phyloP scores from a whole-genome alignment of 1,140 invertebrate genomes.

The Leguminivora glycinivorella region DNA sequence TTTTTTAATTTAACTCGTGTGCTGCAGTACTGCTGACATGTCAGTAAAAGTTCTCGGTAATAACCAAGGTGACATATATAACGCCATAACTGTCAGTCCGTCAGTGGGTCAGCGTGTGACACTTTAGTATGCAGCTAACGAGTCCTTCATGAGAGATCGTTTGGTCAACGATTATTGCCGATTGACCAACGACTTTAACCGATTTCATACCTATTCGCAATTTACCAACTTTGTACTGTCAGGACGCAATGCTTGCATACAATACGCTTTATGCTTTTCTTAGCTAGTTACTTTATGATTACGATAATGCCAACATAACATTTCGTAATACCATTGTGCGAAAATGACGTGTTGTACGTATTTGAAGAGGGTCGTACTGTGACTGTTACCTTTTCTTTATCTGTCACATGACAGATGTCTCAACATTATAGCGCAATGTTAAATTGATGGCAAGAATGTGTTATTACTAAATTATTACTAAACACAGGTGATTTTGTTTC shows the following conservation, averaged over 20 bases:
- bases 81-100: background rate
- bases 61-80: background rate
- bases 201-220: background rate
- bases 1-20: background rate
- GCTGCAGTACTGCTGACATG: background rate
- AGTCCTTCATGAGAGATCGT: background rate
- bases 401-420: no score
- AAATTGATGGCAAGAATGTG: no score
- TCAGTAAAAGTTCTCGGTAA: background rate
- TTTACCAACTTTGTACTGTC: background rate
- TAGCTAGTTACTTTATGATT: background rate
- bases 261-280: background rate
- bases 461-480: no score
- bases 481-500: no score
- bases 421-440: no score
- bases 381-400: no score
- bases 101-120: background rate
- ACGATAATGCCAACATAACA: background rate
- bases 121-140: background rate
- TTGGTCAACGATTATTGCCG: background rate
- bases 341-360: background rate
- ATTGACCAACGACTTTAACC: background rate
- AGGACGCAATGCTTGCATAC: background rate
- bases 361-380: background rate
- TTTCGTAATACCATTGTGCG: background rate